Percentiles rank a stretch among this genome's conserved stretches.
These are phyloP conservation scores for Parnassius mnemosyne DNA, from an alignment of 2,888 invertebrate species.

Conservation along the genomic window DNA sequence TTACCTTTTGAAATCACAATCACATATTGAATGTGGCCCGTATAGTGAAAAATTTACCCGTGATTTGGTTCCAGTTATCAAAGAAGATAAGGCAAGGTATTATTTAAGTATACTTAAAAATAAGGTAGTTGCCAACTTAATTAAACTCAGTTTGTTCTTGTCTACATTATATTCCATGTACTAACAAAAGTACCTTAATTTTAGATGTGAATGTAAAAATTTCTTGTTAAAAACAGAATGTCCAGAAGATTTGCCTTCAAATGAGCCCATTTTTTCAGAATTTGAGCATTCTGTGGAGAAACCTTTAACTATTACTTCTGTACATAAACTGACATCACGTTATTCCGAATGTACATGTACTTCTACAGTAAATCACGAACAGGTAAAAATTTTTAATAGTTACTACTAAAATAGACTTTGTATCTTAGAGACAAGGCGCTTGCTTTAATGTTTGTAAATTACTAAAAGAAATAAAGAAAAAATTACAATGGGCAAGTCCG, in stretches of 20 bases:
- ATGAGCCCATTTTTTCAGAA: no score
- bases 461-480: no score
- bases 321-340: slow-evolving; percentile 8
- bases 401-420: no score
- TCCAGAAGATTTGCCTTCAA: no score
- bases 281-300: not conserved
- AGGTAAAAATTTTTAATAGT: slow-evolving; percentile 3
- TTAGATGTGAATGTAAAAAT: slow-evolving; percentile 15
- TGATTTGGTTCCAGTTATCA: not conserved
- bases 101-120: no score
- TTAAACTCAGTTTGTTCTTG: no score
- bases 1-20: slow-evolving; percentile 15
- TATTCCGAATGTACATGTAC: slow-evolving; percentile 5
- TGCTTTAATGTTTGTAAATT: no score
- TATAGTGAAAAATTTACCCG: slow-evolving; percentile 3
- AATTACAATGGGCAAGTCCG: no score
- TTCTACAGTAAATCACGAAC: not conserved
- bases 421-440: no score
- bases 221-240: no score
- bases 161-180: no score
- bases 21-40: not conserved
- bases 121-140: no score
- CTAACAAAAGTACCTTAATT: not conserved
- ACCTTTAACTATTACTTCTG: slow-evolving; percentile 11
- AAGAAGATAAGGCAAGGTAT: slow-evolving; percentile 14